These are phyloP conservation scores for Leptinotarsa lineolata DNA, from an alignment of 1,140 invertebrate species.

Conservation along the genomic window DNA sequence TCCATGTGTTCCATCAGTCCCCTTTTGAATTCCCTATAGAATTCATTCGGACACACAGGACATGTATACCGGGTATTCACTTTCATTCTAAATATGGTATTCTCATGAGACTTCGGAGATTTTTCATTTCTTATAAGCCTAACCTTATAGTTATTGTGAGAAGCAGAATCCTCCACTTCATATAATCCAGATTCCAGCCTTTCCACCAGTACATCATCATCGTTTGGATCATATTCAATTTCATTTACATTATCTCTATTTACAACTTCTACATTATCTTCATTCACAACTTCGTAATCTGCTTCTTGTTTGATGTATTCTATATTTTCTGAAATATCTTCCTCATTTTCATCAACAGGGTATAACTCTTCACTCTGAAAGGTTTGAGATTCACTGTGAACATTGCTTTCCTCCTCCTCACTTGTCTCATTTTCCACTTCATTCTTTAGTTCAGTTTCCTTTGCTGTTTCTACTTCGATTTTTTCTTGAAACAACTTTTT, in stretches of 20 bases:
- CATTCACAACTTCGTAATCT: not conserved
- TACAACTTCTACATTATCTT: not conserved
- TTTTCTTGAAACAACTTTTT: conserved; percentile 2
- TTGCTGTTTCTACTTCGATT: not conserved
- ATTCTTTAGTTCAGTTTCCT: not conserved
- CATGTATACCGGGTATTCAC: conserved; percentile 4
- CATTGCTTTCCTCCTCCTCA: not conserved
- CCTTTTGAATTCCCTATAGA: not conserved
- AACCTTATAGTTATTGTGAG: not conserved
- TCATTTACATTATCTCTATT: not conserved
- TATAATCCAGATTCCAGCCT: not conserved
- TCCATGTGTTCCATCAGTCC: conserved; percentile 12
- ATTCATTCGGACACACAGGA: conserved; percentile 4
- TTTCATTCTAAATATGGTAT: conserved; percentile 9
- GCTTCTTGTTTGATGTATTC: not conserved
- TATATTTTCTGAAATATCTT: not conserved
- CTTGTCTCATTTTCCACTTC: not conserved
- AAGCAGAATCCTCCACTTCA: not conserved
- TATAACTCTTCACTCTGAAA: too few species aligned
- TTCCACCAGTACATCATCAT: not conserved
- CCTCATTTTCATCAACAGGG: not conserved
- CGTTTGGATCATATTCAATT: not conserved
- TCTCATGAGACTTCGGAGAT: not conserved
- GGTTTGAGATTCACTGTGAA: too few species aligned
- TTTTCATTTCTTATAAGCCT: not conserved